Percentiles rank a stretch among this genome's conserved stretches.
Conservation (phyloP, 2,888 invertebrate species). For the Scelioninae gen. 2 region DNA sequence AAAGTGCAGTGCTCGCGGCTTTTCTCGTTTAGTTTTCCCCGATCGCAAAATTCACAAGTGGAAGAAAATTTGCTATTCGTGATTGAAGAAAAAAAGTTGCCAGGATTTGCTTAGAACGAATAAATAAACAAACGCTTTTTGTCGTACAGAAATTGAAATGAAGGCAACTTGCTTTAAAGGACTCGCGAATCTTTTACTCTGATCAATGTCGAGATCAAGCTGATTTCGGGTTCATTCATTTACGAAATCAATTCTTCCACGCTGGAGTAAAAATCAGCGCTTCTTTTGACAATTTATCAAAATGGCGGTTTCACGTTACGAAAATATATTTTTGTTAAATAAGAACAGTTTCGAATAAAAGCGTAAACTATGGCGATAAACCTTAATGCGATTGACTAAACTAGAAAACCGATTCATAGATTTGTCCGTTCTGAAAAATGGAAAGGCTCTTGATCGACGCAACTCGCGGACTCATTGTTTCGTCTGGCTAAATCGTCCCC, state of each 20-base stretch:
- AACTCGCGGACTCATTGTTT: conserved; percentile 22
- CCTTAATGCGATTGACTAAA: no score
- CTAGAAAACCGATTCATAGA: no score
- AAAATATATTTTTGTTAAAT: no score
- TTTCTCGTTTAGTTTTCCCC: conserved; percentile 37
- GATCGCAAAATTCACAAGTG: conserved; percentile 46
- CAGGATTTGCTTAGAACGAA: conserved; percentile 29
- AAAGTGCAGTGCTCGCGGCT: conserved; percentile 51
- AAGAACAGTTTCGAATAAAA: no score
- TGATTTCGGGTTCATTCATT: no score
- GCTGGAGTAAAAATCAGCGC: no score
- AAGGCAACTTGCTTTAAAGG: conserved; percentile 16
- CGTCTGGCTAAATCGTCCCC: conserved; percentile 4
- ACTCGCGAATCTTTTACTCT: not conserved
- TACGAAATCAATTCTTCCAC: no score
- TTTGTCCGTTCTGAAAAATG: conserved; percentile 18
- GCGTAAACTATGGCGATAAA: no score
- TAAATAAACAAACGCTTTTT: conserved; percentile 41
- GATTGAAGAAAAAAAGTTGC: conserved; percentile 29
- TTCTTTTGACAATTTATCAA: no score
- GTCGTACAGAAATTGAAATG: conserved; percentile 27
- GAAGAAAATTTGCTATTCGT: conserved; percentile 48
- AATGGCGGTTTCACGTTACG: no score
- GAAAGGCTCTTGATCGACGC: conserved; percentile 32
- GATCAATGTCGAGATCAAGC: conserved; percentile 20